Conservation (phyloP, 2,113 vertebrate species). For the Charina bottae region DNA sequence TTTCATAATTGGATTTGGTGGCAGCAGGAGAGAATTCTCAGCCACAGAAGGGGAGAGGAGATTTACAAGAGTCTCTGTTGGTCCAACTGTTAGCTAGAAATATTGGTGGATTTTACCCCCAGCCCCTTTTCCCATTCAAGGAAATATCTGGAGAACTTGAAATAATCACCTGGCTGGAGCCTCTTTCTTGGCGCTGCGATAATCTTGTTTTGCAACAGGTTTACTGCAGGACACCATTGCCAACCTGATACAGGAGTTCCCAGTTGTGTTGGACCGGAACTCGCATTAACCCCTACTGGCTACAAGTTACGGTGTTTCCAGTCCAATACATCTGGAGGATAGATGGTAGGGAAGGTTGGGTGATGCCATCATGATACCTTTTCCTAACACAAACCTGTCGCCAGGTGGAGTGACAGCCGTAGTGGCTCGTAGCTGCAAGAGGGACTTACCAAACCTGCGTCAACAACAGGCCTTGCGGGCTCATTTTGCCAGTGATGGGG, state of each 20-base stretch:
- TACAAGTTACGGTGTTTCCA: not conserved
- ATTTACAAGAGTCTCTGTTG: not conserved
- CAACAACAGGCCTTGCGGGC: not conserved
- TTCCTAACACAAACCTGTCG: not conserved
- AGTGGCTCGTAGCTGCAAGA: not conserved
- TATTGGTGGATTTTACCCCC: too few relatives aligned
- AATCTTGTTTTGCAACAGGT: not conserved
- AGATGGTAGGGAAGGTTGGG: not conserved
- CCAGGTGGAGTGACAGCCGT: not conserved
- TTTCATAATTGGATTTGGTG: slow-evolving; percentile 29
- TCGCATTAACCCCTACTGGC: not conserved
- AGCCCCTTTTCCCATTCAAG: not conserved
- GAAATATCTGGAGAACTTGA: not conserved
- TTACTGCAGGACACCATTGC: not conserved
- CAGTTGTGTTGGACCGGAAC: not conserved
- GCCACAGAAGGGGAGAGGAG: not conserved
- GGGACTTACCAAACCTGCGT: not conserved
- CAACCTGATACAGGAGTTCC: too few relatives aligned
- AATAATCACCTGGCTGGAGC: not conserved
- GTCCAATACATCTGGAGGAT: not conserved
- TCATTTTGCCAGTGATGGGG: not conserved
- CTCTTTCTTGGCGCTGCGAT: not conserved
- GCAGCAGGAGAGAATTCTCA: slow-evolving; percentile 25
- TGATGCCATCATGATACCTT: not conserved
- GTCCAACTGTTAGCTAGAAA: not conserved